Conservation (phyloP, 2,888 invertebrate genomes). For the Phrixothrix hirtus region DNA sequence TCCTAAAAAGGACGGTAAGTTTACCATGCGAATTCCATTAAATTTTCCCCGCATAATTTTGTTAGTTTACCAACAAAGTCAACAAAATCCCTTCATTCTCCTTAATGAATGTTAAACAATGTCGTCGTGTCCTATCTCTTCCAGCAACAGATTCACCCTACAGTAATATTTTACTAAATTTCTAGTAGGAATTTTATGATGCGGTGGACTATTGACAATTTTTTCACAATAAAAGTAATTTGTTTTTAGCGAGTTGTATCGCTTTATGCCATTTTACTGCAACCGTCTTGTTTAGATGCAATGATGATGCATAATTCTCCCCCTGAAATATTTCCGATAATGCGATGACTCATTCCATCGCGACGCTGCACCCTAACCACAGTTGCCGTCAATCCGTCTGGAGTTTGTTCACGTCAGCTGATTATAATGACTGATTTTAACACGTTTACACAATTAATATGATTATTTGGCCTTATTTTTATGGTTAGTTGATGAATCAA, state of each 20-base stretch:
- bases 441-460: too few species aligned
- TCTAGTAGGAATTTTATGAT: conserved; percentile 2
- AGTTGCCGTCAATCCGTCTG: conserved; percentile 12
- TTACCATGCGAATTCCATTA: not conserved
- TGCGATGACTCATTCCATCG: conserved; percentile 31
- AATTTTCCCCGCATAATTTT: not conserved
- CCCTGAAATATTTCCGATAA: conserved; percentile 24
- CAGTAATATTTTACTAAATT: conserved; percentile 15
- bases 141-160: conserved; percentile 1
- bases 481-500: too few species aligned
- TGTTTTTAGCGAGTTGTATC: too few species aligned
- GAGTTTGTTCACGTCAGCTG: conserved; percentile 15
- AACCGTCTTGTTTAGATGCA: conserved; percentile 10
- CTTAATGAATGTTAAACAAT: conserved; percentile 14
- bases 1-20: too few species aligned
- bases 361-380: conserved; percentile 26
- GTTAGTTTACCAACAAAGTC: conserved; percentile 4
- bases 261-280: not conserved
- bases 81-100: conserved; percentile 7
- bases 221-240: too few species aligned
- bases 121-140: conserved; percentile 11
- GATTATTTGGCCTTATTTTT: too few species aligned
- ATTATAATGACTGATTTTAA: too few species aligned
- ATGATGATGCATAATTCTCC: conserved; percentile 27
- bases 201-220: too few species aligned